Evolutionary conservation across 2,797 vertebrate genomes (phyloP).

Genomic region (Sylvia borin): DNA sequence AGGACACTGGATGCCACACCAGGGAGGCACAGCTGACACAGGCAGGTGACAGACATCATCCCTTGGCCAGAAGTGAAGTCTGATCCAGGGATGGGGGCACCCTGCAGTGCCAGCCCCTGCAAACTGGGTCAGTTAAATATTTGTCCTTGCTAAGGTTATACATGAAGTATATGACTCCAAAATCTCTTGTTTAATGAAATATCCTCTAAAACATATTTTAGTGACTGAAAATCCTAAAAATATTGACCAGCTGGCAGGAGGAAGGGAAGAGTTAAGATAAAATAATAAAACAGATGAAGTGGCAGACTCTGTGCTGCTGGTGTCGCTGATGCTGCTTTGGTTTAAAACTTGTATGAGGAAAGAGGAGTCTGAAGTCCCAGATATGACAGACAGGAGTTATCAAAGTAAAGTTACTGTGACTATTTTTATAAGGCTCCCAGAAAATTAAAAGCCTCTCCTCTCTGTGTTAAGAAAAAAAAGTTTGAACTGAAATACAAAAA

Average conservation of each 20-base stretch:
- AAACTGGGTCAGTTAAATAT: not conserved
- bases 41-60: not conserved
- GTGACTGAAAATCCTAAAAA: not conserved
- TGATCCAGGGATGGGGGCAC: not conserved
- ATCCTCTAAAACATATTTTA: not conserved
- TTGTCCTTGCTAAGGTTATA: not conserved
- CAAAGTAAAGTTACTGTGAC: not conserved
- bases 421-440: not conserved
- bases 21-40: not conserved
- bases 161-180: not conserved
- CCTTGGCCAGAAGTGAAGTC: not conserved
- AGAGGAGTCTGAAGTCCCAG: not conserved
- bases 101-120: not conserved
- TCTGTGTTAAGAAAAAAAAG: not conserved
- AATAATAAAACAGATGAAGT: not conserved
- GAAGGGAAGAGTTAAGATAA: not conserved
- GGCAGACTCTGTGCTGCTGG: not conserved
- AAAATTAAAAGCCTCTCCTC: not conserved
- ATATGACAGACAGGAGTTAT: not conserved
- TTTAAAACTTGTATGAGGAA: not conserved
- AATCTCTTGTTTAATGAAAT: not conserved
- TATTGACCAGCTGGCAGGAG: accelerated
- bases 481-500: not conserved
- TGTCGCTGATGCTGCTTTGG: not conserved
- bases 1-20: not conserved